Evolutionary conservation across 1,140 invertebrate genomes (phyloP).

Genomic region (Drosophila sp.): DNA sequence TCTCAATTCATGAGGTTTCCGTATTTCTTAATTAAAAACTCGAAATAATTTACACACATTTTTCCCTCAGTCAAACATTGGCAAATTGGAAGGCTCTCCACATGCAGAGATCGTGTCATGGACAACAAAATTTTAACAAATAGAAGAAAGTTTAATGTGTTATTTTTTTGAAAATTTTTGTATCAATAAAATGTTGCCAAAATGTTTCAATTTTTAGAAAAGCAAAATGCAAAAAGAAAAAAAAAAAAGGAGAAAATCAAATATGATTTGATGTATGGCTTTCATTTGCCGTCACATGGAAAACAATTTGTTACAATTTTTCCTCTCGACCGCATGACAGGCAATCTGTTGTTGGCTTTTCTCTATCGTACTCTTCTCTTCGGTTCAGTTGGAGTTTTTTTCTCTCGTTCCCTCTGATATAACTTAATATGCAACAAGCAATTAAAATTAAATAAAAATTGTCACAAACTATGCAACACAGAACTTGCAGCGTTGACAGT

Average conservation of each 20-base stretch:
- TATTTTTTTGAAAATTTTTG: neutral
- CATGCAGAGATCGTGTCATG: too few relatives aligned
- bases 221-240: neutral
- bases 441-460: conserved; percentile 79
- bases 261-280: conserved; percentile 1
- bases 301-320: conserved; percentile 19
- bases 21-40: too few relatives aligned
- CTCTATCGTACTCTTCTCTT: neutral
- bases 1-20: too few relatives aligned
- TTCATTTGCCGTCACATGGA: conserved; percentile 16
- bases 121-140: neutral
- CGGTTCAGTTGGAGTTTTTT: conserved; percentile 34
- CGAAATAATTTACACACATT: too few relatives aligned
- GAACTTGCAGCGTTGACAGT: conserved; percentile 43
- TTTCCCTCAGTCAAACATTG: too few relatives aligned
- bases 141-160: too few relatives aligned
- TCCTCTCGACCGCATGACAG: conserved; percentile 40
- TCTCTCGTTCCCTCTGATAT: conserved; percentile 53
- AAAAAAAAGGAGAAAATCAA: neutral
- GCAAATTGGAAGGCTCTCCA: too few relatives aligned
- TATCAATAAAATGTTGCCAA: neutral
- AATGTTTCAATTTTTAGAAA: neutral
- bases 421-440: conserved; percentile 77
- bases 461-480: conserved; percentile 66
- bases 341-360: conserved; percentile 24